These are phyloP conservation scores for Cabera pusaria DNA, from an alignment of 2,888 invertebrate species.

Conservation along the genomic window DNA sequence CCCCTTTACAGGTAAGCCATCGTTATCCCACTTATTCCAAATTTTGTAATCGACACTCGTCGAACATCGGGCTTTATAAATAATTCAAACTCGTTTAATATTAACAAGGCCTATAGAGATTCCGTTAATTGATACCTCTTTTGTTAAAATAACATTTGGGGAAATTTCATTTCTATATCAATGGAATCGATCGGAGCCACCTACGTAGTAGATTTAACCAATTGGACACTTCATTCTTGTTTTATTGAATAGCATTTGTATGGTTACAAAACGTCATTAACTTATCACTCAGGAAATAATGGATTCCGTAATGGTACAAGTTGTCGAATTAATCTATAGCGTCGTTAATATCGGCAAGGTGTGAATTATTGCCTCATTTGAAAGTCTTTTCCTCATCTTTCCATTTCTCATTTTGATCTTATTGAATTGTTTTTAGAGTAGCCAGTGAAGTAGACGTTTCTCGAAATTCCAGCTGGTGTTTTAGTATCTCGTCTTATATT, in stretches of 20 bases:
- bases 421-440: too few relatives aligned
- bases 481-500: too few relatives aligned
- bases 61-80: slow-evolving; percentile 13
- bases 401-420: too few relatives aligned
- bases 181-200: slow-evolving; percentile 15
- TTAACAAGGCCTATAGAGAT: slow-evolving; percentile 9
- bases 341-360: slow-evolving; percentile 31
- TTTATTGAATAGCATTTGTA: slow-evolving; percentile 18
- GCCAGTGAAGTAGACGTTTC: too few relatives aligned
- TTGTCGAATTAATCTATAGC: slow-evolving; percentile 32
- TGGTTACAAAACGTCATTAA: slow-evolving; percentile 21
- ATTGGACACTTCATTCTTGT: slow-evolving; percentile 8
- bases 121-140: slow-evolving; percentile 15
- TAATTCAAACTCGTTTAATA: slow-evolving; percentile 16
- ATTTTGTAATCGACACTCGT: slow-evolving; percentile 9
- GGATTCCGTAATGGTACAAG: slow-evolving; percentile 37
- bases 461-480: too few relatives aligned
- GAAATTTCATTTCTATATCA: slow-evolving; percentile 15
- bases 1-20: slow-evolving; percentile 2
- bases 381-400: too few relatives aligned
- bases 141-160: slow-evolving; percentile 20
- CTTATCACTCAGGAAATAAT: slow-evolving; percentile 29
- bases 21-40: slow-evolving; percentile 8
- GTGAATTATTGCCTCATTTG: slow-evolving; percentile 18
- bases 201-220: slow-evolving; percentile 1